Percentiles rank a stretch among this genome's conserved stretches.
Evolutionary conservation across 1,140 invertebrate species (phyloP).

Genomic region (Charaxes varanes): DNA sequence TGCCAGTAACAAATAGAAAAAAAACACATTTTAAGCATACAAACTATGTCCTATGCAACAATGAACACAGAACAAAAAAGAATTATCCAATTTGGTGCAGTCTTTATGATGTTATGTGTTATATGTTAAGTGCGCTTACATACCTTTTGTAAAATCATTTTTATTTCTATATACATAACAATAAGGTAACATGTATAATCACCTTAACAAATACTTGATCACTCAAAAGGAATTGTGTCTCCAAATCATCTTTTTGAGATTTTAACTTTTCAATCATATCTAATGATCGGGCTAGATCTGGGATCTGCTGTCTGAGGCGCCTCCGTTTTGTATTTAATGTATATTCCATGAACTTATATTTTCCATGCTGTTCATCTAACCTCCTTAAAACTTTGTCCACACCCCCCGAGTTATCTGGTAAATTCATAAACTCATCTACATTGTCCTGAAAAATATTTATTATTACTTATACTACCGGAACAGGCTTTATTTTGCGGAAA

Average conservation of each 20-base stretch:
- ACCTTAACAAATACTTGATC: conserved; percentile 95
- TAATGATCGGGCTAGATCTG: conserved; percentile 92
- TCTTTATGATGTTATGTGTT: no score
- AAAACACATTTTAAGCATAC: no score
- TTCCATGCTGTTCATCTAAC: conserved; percentile 93
- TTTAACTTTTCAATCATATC: conserved; percentile 94
- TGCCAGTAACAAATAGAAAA: no score
- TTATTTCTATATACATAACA: no score
- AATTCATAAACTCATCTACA: conserved; percentile 94
- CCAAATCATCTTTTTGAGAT: conserved; percentile 84
- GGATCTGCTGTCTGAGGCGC: conserved; percentile 91
- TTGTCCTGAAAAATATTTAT: conserved; percentile 83
- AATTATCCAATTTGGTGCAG: no score
- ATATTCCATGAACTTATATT: conserved; percentile 98
- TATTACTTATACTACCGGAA: not conserved
- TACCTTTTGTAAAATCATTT: no score
- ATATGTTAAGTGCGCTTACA: no score
- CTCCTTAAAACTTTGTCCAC: conserved; percentile 89
- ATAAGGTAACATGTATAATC: no score
- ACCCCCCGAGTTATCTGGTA: conserved; percentile 85
- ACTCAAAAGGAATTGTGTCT: conserved; percentile 94
- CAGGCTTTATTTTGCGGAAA: no score
- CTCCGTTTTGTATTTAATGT: conserved; percentile 89
- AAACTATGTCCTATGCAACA: no score
- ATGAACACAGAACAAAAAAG: no score